Evolutionary conservation across 2,888 invertebrate genomes (phyloP).

Genomic region (Eupithecia insigniata): DNA sequence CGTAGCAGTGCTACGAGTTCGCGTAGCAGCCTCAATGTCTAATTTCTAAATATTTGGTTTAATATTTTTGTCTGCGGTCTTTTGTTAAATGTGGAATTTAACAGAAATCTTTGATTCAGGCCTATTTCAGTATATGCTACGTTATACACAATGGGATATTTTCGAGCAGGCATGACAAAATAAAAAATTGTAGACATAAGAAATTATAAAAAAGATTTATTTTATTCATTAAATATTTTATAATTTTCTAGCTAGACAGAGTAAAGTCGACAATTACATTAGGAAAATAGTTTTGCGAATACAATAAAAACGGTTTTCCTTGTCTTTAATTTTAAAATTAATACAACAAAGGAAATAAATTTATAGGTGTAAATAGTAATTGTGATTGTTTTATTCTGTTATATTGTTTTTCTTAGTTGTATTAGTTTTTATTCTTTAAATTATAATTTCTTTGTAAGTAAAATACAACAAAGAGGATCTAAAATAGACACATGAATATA

Average conservation of each 20-base stretch:
- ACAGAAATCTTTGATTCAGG: not conserved
- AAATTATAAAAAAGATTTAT: not conserved
- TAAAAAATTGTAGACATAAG: not conserved
- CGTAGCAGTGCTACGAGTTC: constrained; percentile 33
- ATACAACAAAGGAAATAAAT: constrained; percentile 8
- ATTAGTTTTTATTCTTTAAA: no score
- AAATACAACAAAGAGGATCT: constrained; percentile 4
- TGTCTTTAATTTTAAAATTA: not conserved
- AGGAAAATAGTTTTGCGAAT: not conserved
- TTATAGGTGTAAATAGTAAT: no score
- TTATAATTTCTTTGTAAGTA: no score
- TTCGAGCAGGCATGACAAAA: not conserved
- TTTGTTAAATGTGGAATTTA: not conserved
- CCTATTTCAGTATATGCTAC: not conserved
- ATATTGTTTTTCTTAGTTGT: no score
- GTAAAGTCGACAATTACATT: not conserved
- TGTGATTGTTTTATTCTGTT: no score
- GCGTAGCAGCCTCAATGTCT: constrained; percentile 20
- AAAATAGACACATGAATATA: constrained; percentile 5
- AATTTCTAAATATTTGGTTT: not conserved
- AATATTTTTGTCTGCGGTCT: not conserved
- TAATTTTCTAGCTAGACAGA: not conserved
- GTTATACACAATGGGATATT: not conserved
- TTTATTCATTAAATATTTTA: not conserved
- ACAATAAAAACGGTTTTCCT: not conserved